Evolutionary conservation across 2,113 vertebrate genomes (phyloP).

Genomic region (Heterochromis multidens): DNA sequence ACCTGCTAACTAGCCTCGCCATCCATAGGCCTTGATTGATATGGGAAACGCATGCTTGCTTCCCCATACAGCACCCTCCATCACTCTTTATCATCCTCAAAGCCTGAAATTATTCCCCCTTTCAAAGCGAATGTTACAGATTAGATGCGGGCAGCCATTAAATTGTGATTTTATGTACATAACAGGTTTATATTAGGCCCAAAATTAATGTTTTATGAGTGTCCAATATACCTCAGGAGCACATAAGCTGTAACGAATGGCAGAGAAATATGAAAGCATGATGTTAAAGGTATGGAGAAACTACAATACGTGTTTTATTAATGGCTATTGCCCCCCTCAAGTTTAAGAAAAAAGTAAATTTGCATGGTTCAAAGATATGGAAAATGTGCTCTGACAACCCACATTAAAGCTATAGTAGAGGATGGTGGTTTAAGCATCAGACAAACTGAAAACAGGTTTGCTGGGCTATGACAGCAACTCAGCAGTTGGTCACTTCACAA

Average conservation of each 20-base stretch:
- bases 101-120: constrained; percentile 68
- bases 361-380: constrained; percentile 52
- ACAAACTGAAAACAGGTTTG: not conserved
- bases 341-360: constrained; percentile 53
- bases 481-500: not conserved
- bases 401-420: constrained; percentile 22
- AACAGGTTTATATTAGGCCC: constrained; percentile 72
- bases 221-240: constrained; percentile 3
- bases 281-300: constrained; percentile 59
- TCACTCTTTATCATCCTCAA: constrained; percentile 72
- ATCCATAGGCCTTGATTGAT: constrained; percentile 93
- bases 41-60: constrained; percentile 92
- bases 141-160: constrained; percentile 67
- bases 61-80: constrained; percentile 64
- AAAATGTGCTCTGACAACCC: constrained; percentile 54
- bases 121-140: constrained; percentile 51
- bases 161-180: constrained; percentile 67
- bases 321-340: constrained; percentile 21
- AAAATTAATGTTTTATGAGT: constrained; percentile 51
- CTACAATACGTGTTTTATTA: constrained; percentile 56
- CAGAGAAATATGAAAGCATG: constrained; percentile 57
- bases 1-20: constrained; percentile 89
- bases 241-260: constrained; percentile 63
- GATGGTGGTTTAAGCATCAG: not conserved
- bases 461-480: not conserved